These are phyloP conservation scores for Cryptotis parvus DNA, from an alignment of 2,113 vertebrate genomes.

Conservation along the genomic window DNA sequence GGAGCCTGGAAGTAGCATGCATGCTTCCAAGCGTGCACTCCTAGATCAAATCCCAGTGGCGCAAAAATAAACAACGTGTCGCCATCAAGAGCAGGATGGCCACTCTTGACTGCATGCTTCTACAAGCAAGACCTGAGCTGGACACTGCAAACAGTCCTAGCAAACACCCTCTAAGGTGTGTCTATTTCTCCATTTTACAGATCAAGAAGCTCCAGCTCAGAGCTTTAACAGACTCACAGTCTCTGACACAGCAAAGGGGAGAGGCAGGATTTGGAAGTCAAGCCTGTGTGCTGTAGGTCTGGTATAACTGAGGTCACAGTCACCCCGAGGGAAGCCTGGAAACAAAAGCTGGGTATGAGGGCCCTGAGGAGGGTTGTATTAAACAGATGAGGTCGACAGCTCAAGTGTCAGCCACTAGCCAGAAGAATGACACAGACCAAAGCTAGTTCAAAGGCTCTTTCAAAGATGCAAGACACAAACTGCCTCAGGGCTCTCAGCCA, in stretches of 20 bases:
- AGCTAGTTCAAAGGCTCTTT: neutral
- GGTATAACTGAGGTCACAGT: too few relatives aligned
- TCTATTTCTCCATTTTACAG: neutral
- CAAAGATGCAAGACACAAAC: neutral
- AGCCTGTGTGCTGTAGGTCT: neutral
- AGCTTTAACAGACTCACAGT: neutral
- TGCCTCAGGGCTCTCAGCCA: too few relatives aligned
- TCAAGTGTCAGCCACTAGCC: neutral
- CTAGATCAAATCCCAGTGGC: too few relatives aligned
- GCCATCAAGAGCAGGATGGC: too few relatives aligned
- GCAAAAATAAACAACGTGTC: too few relatives aligned
- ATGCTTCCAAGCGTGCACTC: too few relatives aligned
- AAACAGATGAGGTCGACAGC: neutral
- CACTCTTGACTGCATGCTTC: too few relatives aligned
- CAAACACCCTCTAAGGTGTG: too few relatives aligned
- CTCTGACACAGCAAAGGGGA: neutral
- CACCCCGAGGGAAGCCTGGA: neutral
- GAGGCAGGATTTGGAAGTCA: neutral
- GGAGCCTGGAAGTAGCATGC: too few relatives aligned
- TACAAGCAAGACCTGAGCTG: too few relatives aligned
- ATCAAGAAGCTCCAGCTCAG: neutral
- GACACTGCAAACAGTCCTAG: too few relatives aligned
- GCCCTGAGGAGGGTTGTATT: neutral
- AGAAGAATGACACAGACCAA: neutral
- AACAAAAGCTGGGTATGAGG: neutral